Conservation (phyloP, 2,113 vertebrate species). For the Anas platyrhynchos region DNA sequence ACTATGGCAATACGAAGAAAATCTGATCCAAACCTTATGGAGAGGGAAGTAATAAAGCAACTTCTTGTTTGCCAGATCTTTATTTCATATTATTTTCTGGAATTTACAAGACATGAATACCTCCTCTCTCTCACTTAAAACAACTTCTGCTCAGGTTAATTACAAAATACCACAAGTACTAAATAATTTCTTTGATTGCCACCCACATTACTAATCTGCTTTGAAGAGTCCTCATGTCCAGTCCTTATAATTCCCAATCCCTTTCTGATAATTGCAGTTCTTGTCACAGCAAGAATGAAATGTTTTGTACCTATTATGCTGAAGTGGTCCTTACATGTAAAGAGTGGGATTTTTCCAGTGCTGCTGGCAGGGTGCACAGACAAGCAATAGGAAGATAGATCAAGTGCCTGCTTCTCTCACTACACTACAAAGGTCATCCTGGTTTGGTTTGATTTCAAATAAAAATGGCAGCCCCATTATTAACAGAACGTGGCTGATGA, state of each 20-base stretch:
- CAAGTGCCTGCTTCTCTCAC: background rate
- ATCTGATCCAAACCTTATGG: background rate
- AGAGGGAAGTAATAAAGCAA: background rate
- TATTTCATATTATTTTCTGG: background rate
- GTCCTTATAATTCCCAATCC: background rate
- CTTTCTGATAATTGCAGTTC: background rate
- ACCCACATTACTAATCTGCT: background rate
- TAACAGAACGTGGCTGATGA: background rate
- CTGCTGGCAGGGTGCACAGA: background rate
- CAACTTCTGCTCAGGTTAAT: background rate
- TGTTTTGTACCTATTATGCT: slow-evolving; percentile 2
- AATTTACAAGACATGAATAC: background rate
- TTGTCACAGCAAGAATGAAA: background rate
- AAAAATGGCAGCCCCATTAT: background rate
- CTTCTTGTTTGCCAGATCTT: background rate
- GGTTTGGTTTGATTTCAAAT: background rate
- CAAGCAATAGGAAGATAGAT: background rate
- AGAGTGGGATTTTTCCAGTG: background rate
- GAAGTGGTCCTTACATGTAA: background rate
- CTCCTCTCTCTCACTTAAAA: background rate
- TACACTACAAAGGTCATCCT: background rate
- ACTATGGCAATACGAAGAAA: background rate
- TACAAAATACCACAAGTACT: background rate
- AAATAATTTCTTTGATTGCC: background rate
- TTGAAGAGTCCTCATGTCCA: background rate